Conservation (phyloP, 2,888 invertebrate genomes). For the Aphodius sticticus region DNA sequence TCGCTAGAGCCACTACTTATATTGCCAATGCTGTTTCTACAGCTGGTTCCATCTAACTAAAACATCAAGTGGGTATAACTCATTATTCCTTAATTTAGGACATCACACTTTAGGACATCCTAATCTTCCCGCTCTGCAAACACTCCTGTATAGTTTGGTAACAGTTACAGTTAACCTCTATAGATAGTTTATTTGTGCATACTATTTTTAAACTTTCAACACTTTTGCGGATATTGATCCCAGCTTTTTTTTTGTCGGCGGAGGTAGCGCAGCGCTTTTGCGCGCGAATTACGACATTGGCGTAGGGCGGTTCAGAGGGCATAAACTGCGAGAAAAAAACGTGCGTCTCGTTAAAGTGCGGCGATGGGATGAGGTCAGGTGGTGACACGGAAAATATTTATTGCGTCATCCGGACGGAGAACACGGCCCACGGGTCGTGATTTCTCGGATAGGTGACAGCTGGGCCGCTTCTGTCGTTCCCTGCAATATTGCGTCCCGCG, state of each 20-base stretch:
- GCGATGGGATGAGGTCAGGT: constrained; percentile 24
- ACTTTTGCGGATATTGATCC: not conserved
- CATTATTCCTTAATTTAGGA: too few relatives aligned
- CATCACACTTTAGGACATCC: too few relatives aligned
- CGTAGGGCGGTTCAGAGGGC: not conserved
- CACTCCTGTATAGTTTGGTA: too few relatives aligned
- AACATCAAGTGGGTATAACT: too few relatives aligned
- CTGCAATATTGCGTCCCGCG: constrained; percentile 43
- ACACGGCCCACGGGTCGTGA: constrained; percentile 36
- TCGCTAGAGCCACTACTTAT: too few relatives aligned
- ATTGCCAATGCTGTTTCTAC: too few relatives aligned
- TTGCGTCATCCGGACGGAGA: constrained; percentile 29
- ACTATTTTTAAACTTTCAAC: too few relatives aligned
- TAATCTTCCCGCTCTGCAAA: too few relatives aligned
- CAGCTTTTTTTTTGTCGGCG: not conserved
- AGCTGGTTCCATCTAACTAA: too few relatives aligned
- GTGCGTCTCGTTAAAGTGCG: constrained; percentile 16
- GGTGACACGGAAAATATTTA: constrained; percentile 29
- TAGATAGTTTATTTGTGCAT: too few relatives aligned
- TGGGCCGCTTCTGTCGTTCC: constrained; percentile 37
- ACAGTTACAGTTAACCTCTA: too few relatives aligned
- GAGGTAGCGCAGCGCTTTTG: not conserved
- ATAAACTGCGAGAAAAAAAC: constrained; percentile 9
- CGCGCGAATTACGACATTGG: not conserved
- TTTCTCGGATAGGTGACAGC: constrained; percentile 43